Percentiles rank a stretch among this genome's conserved stretches.
phyloP scores from a whole-genome alignment of 2,113 vertebrate species.

The Plecturocebus donacophilus region DNA sequence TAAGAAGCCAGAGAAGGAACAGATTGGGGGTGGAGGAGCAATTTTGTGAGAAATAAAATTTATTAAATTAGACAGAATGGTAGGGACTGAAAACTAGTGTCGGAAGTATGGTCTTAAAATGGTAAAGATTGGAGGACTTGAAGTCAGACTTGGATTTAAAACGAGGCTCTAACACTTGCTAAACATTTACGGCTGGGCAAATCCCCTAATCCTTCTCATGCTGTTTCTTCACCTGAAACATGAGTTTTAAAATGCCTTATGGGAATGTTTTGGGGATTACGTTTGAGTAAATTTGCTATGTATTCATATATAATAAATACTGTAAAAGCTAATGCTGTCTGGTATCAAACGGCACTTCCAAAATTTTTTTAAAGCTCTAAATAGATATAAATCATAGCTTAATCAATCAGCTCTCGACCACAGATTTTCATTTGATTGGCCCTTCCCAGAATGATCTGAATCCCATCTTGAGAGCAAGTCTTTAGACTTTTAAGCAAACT shows the following conservation, averaged over 20 bases:
- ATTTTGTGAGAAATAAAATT: slow-evolving; percentile 6
- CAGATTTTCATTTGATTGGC: background rate
- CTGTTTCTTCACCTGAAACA: slow-evolving; percentile 16
- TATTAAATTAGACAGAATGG: background rate
- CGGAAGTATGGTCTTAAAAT: background rate
- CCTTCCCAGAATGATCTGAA: background rate
- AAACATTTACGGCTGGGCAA: background rate
- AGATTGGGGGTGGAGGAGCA: background rate
- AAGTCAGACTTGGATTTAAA: background rate
- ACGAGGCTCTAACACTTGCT: background rate
- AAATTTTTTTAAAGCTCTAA: background rate
- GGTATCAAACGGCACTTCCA: background rate
- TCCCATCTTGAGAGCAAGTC: background rate
- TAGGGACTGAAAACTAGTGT: background rate
- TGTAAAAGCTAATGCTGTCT: background rate
- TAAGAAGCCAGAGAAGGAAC: background rate
- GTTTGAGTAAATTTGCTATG: background rate
- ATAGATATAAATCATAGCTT: background rate
- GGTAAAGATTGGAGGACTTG: background rate
- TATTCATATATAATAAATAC: background rate
- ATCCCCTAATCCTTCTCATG: background rate
- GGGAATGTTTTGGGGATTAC: background rate
- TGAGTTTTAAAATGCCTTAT: background rate
- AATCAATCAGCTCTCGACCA: background rate
- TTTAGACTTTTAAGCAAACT: background rate